phyloP scores from a whole-genome alignment of 2,797 vertebrate species.

The Typhlichthys subterraneus region DNA sequence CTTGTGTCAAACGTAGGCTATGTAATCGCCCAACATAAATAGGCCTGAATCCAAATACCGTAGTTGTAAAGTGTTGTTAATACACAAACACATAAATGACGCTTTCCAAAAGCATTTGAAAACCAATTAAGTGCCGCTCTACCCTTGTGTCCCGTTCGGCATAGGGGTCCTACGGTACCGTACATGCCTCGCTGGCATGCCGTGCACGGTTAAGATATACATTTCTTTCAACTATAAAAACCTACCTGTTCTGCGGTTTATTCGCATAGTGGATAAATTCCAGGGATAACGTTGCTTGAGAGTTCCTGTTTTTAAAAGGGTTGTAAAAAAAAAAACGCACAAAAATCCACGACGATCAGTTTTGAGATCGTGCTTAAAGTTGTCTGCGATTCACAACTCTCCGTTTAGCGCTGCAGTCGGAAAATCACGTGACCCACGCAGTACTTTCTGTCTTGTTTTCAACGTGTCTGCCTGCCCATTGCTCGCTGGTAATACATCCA shows the following conservation, averaged over 20 bases:
- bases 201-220: background rate
- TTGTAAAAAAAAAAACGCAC: background rate
- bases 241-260: slow-evolving; percentile 63
- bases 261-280: slow-evolving; percentile 50
- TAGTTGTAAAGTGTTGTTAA: too few relatives aligned
- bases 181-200: slow-evolving; percentile 44
- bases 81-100: too few relatives aligned
- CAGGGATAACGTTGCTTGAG: slow-evolving; percentile 11
- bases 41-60: too few relatives aligned
- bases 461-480: too few relatives aligned
- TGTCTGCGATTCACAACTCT: slow-evolving; percentile 48
- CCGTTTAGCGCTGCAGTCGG: slow-evolving; percentile 52
- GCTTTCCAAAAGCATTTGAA: too few relatives aligned
- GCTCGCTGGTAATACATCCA: too few relatives aligned
- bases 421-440: slow-evolving; percentile 47
- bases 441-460: slow-evolving; percentile 33
- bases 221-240: slow-evolving; percentile 3
- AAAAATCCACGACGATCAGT: slow-evolving; percentile 20
- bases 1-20: too few relatives aligned
- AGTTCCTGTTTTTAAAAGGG: background rate
- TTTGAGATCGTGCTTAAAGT: slow-evolving; percentile 47
- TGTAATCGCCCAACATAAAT: too few relatives aligned
- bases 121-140: too few relatives aligned
- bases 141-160: background rate
- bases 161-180: slow-evolving; percentile 39